phyloP scores from a whole-genome alignment of 1,140 invertebrate genomes.

The Euglossa dilemma region DNA sequence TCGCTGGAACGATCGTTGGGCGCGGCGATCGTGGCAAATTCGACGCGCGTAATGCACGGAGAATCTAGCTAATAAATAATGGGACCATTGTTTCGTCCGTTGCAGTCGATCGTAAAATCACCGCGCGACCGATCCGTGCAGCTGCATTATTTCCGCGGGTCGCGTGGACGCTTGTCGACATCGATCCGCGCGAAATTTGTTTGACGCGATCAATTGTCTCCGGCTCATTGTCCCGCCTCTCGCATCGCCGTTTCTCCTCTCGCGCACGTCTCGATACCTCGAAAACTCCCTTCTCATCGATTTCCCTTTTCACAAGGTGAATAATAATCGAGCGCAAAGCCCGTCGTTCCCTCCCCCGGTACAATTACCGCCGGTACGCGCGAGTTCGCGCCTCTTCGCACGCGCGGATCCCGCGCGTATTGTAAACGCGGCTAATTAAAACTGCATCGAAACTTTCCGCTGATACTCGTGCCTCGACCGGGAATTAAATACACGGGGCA shows the following conservation, averaged over 20 bases:
- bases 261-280: not conserved
- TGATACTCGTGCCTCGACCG: not conserved
- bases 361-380: not conserved
- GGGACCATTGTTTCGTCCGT: conserved; percentile 68
- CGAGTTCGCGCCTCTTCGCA: not conserved
- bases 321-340: conserved; percentile 43
- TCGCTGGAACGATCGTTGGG: conserved; percentile 13
- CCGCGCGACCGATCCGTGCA: conserved; percentile 52
- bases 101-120: conserved; percentile 68
- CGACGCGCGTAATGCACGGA: conserved; percentile 66
- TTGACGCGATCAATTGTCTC: conserved; percentile 36
- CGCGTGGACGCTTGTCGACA: conserved; percentile 23
- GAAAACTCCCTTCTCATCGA: conserved; percentile 16
- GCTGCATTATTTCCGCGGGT: conserved; percentile 67
- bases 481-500: not conserved
- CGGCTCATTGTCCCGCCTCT: not conserved
- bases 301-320: not conserved
- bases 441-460: not conserved
- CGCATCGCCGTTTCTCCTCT: not conserved
- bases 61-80: conserved; percentile 73
- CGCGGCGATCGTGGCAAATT: conserved; percentile 44
- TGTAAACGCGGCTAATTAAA: not conserved
- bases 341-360: not conserved
- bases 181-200: conserved; percentile 10
- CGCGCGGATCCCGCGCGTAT: not conserved